phyloP scores from a whole-genome alignment of 2,797 vertebrate species.

The Natrix natrix region DNA sequence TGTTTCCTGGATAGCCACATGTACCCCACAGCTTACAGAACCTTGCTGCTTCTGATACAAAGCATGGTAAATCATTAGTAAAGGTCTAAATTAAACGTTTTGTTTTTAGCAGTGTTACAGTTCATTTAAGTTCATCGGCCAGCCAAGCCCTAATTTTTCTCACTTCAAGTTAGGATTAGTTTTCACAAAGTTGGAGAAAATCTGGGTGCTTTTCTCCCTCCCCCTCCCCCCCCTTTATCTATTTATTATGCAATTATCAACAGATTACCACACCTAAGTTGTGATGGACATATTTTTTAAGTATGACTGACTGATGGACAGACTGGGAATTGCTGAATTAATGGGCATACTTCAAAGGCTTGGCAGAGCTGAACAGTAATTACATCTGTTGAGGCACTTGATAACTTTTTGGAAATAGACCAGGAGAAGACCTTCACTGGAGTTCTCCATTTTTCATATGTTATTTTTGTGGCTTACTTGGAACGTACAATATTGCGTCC shows the following conservation, averaged over 20 bases:
- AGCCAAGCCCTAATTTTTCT: background rate
- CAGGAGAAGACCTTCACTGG: slow-evolving; percentile 73
- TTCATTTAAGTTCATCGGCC: background rate
- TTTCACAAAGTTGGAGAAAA: slow-evolving; percentile 59
- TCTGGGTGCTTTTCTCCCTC: slow-evolving; percentile 29
- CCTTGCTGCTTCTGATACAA: background rate
- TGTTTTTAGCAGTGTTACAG: background rate
- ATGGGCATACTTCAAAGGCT: slow-evolving; percentile 75
- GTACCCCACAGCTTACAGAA: background rate
- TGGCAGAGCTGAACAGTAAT: slow-evolving; percentile 78
- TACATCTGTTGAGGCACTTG: slow-evolving; percentile 77
- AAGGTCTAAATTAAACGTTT: background rate
- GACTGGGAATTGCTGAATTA: slow-evolving; percentile 76
- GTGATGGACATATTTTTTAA: slow-evolving; percentile 82
- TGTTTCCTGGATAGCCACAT: background rate
- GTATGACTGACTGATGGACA: slow-evolving; percentile 81
- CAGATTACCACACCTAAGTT: slow-evolving; percentile 71
- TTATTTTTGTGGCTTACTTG: slow-evolving; percentile 60
- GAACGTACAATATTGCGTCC: slow-evolving; percentile 30
- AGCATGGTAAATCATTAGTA: background rate
- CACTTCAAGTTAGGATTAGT: slow-evolving; percentile 47
- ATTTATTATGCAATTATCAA: slow-evolving; percentile 68
- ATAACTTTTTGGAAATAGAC: slow-evolving; percentile 77
- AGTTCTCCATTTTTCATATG: slow-evolving; percentile 69
- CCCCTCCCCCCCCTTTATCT: slow-evolving; percentile 30